A percentile compares a stretch with the other conserved stretches of the same genome.
Conservation (phyloP, 2,888 invertebrate species). For the Sepioteuthis lessoniana region DNA sequence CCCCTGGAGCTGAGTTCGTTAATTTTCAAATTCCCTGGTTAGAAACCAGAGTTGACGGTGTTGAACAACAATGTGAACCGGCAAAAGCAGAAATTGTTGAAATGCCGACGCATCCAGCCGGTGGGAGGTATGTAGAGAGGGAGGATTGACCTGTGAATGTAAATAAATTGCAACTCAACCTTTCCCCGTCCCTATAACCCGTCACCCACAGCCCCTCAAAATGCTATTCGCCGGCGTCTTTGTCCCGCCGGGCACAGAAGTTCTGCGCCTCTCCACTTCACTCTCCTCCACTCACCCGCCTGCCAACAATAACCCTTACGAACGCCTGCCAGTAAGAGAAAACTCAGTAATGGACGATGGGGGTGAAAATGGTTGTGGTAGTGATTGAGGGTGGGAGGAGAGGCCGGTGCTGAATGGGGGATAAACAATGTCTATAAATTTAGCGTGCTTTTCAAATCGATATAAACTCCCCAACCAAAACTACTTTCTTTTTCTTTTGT, state of each 20-base stretch:
- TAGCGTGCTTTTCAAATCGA: not conserved
- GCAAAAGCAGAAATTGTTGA: not conserved
- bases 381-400: not conserved
- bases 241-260: not conserved
- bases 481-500: too few relatives aligned
- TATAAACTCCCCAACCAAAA: not conserved
- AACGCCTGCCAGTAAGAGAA: not conserved
- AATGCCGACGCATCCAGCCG: not conserved
- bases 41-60: too few relatives aligned
- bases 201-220: not conserved
- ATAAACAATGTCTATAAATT: not conserved
- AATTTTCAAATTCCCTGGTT: too few relatives aligned
- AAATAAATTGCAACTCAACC: not conserved
- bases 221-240: not conserved
- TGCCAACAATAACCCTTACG: not conserved
- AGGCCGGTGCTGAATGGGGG: not conserved
- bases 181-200: not conserved
- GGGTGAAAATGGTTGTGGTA: not conserved
- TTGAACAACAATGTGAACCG: too few relatives aligned
- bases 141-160: not conserved
- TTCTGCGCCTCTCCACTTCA: not conserved
- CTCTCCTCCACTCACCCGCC: not conserved
- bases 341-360: not conserved
- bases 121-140: not conserved
- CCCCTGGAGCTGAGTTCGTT: too few relatives aligned